phyloP scores from a whole-genome alignment of 2,888 invertebrate species.

The Leptopilina drosophilae region DNA sequence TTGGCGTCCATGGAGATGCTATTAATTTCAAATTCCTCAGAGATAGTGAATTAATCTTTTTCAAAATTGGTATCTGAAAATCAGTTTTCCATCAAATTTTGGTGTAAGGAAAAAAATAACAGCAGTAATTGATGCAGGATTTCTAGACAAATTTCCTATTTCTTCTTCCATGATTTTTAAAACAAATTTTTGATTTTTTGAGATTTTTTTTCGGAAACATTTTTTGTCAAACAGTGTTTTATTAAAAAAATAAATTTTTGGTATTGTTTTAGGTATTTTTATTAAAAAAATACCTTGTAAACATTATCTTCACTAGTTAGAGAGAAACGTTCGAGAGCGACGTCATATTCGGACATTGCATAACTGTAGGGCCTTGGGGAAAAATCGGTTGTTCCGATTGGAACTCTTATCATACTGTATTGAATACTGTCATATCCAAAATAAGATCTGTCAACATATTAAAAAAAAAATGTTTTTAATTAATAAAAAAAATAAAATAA shows the following conservation, averaged over 20 bases:
- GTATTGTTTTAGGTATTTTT: no score
- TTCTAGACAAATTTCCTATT: no score
- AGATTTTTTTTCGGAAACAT: no score
- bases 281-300: constrained; percentile 78
- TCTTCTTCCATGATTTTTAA: no score
- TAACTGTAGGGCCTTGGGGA: constrained; percentile 90
- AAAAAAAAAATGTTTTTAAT: no score
- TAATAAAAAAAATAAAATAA: no score
- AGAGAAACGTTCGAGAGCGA: constrained; percentile 81
- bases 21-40: constrained; percentile 78
- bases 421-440: constrained; percentile 84
- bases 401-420: constrained; percentile 88
- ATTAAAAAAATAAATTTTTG: no score
- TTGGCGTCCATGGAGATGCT: constrained; percentile 83
- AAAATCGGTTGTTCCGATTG: constrained; percentile 93
- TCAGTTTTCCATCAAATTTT: no score
- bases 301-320: constrained; percentile 83
- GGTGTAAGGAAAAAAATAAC: no score
- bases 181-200: no score
- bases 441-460: constrained; percentile 82
- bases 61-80: constrained; percentile 79
- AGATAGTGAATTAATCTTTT: constrained; percentile 73
- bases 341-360: constrained; percentile 83
- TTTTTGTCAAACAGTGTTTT: no score
- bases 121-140: no score